Evolutionary conservation across 2,797 vertebrate species (phyloP).

Genomic region (Pachyuromys duprasi): DNA sequence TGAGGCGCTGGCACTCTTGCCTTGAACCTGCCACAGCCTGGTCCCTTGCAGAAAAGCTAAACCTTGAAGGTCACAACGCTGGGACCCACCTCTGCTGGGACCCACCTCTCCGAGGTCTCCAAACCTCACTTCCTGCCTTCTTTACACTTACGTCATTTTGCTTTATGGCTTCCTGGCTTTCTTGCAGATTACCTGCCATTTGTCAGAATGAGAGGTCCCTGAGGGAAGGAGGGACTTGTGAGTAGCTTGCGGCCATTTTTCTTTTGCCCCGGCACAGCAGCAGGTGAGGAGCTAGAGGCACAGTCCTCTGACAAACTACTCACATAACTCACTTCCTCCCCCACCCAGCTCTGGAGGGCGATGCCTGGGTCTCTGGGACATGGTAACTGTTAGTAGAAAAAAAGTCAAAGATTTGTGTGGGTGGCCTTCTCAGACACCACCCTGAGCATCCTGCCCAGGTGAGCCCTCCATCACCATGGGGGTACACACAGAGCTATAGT

Average conservation of each 20-base stretch:
- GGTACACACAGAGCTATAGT: no score
- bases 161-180: neutral
- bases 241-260: neutral
- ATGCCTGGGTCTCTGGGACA: neutral
- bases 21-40: neutral
- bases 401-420: neutral
- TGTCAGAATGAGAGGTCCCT: neutral
- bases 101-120: neutral
- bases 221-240: neutral
- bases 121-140: neutral
- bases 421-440: neutral
- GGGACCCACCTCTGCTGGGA: neutral
- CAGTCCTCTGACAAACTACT: neutral
- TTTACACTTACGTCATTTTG: no score
- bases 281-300: no score
- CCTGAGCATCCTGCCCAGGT: neutral
- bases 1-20: neutral
- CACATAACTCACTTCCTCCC: neutral
- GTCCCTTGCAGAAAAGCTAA: neutral
- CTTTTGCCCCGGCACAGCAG: neutral
- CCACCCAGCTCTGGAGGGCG: neutral
- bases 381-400: neutral
- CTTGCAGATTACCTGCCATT: neutral
- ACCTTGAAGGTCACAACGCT: neutral
- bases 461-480: neutral